These are phyloP conservation scores for Coleophora deauratella DNA, from an alignment of 2,888 invertebrate genomes.

Conservation along the genomic window DNA sequence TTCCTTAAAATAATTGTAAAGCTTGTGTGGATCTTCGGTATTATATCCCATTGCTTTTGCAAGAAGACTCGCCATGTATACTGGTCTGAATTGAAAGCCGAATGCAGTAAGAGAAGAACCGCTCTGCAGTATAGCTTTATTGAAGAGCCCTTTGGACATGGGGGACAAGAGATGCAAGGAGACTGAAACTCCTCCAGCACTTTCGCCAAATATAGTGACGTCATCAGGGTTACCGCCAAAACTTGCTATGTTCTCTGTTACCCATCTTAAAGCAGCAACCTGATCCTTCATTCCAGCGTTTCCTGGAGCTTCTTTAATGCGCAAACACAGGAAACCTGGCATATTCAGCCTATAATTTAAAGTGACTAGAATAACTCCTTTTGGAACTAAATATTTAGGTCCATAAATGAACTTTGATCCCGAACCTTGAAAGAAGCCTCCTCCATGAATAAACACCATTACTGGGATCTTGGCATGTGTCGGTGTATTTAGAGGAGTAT, in stretches of 20 bases:
- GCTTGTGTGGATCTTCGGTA: conserved; percentile 36
- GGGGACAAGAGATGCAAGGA: conserved; percentile 50
- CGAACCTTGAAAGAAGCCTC: conserved; percentile 50
- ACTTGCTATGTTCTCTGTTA: conserved; percentile 38
- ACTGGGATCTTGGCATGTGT: conserved; percentile 35
- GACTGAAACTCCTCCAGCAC: conserved; percentile 50
- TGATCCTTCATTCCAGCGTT: conserved; percentile 56
- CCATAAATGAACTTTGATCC: conserved; percentile 38
- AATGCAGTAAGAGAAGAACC: conserved; percentile 49
- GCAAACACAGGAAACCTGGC: conserved; percentile 47
- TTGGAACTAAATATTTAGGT: conserved; percentile 42
- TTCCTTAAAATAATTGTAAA: conserved; percentile 39
- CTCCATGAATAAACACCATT: conserved; percentile 60
- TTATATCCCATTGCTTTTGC: conserved; percentile 42
- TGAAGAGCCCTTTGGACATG: conserved; percentile 53
- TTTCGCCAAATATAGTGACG: conserved; percentile 55
- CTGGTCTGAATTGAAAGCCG: conserved; percentile 45
- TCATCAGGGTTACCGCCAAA: conserved; percentile 53
- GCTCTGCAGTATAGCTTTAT: conserved; percentile 53
- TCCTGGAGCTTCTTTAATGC: conserved; percentile 52
- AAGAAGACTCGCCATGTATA: conserved; percentile 41
- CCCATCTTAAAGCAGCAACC: conserved; percentile 49
- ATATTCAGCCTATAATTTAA: conserved; percentile 55
- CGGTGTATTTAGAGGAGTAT: conserved; percentile 32
- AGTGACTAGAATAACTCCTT: conserved; percentile 49